Conservation (phyloP, 2,797 vertebrate genomes). For the Pipistrellus nathusii region DNA sequence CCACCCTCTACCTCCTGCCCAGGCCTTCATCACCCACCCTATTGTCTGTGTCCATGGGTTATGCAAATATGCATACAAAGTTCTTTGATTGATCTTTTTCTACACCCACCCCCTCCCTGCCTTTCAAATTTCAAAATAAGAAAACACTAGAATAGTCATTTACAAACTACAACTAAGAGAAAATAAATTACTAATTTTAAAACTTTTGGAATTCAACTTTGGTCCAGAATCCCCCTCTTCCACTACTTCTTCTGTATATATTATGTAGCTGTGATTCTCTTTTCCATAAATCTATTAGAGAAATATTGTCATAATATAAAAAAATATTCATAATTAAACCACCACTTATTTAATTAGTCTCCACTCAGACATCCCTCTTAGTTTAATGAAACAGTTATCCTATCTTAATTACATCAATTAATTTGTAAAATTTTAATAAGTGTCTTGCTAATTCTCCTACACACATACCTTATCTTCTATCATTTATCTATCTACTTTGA, state of each 20-base stretch:
- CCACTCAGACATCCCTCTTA: background rate
- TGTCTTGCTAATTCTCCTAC: background rate
- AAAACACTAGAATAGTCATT: background rate
- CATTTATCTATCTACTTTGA: background rate
- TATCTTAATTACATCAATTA: background rate
- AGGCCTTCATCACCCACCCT: no score
- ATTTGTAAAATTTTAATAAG: slow-evolving; percentile 51
- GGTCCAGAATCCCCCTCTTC: background rate
- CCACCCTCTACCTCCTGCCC: no score
- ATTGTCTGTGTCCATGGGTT: no score
- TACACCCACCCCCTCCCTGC: no score
- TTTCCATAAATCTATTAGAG: slow-evolving; percentile 16
- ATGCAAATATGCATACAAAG: no score
- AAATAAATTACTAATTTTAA: background rate
- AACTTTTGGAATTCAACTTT: background rate
- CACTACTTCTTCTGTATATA: background rate
- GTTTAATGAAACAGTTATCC: slow-evolving; percentile 4
- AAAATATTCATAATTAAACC: slow-evolving; percentile 63
- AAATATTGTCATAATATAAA: background rate
- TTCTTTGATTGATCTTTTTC: no score
- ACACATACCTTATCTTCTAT: background rate
- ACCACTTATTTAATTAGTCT: slow-evolving; percentile 22
- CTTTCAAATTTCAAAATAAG: background rate
- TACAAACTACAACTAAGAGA: background rate
- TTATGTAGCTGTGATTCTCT: background rate